Base-by-base conservation (phyloP, 2,888 invertebrate species). In the Parasteatoda lunata region DNA sequence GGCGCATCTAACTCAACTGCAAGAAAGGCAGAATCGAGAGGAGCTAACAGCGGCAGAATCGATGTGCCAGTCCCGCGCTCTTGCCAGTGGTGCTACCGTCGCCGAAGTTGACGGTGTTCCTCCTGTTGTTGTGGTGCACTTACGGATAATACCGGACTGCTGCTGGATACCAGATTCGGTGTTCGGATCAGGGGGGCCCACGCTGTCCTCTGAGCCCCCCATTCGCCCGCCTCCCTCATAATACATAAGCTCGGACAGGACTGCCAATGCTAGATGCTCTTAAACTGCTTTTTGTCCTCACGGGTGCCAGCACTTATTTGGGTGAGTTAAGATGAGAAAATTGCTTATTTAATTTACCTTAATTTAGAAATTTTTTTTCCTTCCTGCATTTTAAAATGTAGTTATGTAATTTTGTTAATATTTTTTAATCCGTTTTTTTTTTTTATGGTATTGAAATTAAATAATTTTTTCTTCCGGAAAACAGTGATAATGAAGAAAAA, bases 301-400 rank as follows among this genome's bases (percentile, higher is more conserved):
- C 89, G 68, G 89, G 89, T 80, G 89, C 89, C 66, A 89, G 89
- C 88, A 90, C 89, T 72, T 90, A 89, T 77, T 85, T 90, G 85
- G 89, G 89, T 90, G 75, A 86, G 89, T 15, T 45, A 30, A 30
- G 2, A 30, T 30, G 30, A 30, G 30, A 30, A 30, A 30, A 30
- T 30, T 30, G 30, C 30, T 30, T 2, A 30, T 30, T 30, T 30
- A 30, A 30, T 30, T 30, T 30, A 30, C 30, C 30, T 2, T 30
- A 30, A 30, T 30, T 30, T 0, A 30, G 30, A 30, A 30, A 1
- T 30, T 30, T 30, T 30, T 30, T 30, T 5, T 30, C 47, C 15
- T 47, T 3, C 30, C 11, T 30, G n/a, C 11, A 30, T 9, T 75
- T 3, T 45, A 15, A 30, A 30, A 30, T 30, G 30, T 30, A 30